These are phyloP conservation scores for Tenrec ecaudatus DNA, from an alignment of 2,113 vertebrate genomes.

Conservation along the genomic window DNA sequence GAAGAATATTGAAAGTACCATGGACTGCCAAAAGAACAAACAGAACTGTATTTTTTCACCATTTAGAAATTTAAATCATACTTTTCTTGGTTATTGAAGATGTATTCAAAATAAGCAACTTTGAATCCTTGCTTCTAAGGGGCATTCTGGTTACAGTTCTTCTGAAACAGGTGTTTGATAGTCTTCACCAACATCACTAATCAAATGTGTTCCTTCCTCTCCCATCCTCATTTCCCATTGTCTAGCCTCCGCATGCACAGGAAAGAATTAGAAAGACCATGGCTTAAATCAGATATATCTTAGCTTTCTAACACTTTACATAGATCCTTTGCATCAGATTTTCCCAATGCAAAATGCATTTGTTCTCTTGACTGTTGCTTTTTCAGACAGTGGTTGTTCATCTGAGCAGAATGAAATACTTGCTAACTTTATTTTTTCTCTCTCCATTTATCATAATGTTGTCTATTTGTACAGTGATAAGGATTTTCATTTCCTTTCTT, in stretches of 20 bases:
- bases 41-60: too few relatives aligned
- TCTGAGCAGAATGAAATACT: background rate
- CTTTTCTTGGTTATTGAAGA: too few relatives aligned
- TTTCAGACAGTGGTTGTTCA: background rate
- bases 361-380: background rate
- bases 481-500: background rate
- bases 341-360: background rate
- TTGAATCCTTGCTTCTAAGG: too few relatives aligned
- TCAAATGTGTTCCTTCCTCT: background rate
- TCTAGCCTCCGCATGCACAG: background rate
- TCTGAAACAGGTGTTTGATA: background rate
- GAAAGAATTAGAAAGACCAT: too few relatives aligned
- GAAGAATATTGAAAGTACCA: too few relatives aligned
- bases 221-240: background rate
- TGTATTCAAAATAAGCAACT: too few relatives aligned
- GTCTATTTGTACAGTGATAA: background rate
- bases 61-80: too few relatives aligned
- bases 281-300: too few relatives aligned
- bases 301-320: background rate
- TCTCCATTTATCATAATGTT: background rate
- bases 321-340: background rate
- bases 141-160: too few relatives aligned
- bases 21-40: too few relatives aligned
- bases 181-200: background rate
- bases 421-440: background rate